Conservation (phyloP, 2,888 invertebrate genomes). For the Eupithecia exiguata region DNA sequence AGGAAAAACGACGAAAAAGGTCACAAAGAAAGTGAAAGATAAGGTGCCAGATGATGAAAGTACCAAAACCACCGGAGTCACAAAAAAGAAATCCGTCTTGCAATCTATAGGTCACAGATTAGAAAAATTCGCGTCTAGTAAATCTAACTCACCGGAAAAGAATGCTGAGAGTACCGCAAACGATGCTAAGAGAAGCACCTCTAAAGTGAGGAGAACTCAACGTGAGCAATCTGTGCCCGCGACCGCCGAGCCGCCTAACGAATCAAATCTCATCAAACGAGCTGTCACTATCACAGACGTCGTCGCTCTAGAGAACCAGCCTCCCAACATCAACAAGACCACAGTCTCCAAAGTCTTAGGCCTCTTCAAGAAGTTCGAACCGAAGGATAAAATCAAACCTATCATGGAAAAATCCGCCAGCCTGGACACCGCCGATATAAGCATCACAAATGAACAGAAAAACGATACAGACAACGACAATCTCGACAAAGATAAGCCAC, state of each 20-base stretch:
- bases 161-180: slow-evolving; percentile 55
- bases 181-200: slow-evolving; percentile 59
- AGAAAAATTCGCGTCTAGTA: slow-evolving; percentile 86
- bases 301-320: slow-evolving; percentile 69
- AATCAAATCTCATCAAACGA: slow-evolving; percentile 87
- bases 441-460: slow-evolving; percentile 50
- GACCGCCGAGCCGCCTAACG: slow-evolving; percentile 80
- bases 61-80: slow-evolving; percentile 58
- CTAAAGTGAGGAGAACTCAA: slow-evolving; percentile 83
- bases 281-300: slow-evolving; percentile 89
- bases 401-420: slow-evolving; percentile 59
- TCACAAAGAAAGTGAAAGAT: slow-evolving; percentile 74
- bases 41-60: slow-evolving; percentile 66
- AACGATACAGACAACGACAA: slow-evolving; percentile 53
- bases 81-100: slow-evolving; percentile 87
- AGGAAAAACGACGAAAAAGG: slow-evolving; percentile 68
- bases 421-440: slow-evolving; percentile 50
- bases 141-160: slow-evolving; percentile 80
- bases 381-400: slow-evolving; percentile 78
- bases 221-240: slow-evolving; percentile 87
- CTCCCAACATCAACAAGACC: slow-evolving; percentile 76
- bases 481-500: slow-evolving; percentile 73
- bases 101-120: slow-evolving; percentile 91
- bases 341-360: slow-evolving; percentile 91
- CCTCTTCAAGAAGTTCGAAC: slow-evolving; percentile 89